Evolutionary conservation across 2,797 vertebrate genomes (phyloP), one percentile per base, ranked within the genome.

Genomic region (Antennarius maculatus): DNA sequence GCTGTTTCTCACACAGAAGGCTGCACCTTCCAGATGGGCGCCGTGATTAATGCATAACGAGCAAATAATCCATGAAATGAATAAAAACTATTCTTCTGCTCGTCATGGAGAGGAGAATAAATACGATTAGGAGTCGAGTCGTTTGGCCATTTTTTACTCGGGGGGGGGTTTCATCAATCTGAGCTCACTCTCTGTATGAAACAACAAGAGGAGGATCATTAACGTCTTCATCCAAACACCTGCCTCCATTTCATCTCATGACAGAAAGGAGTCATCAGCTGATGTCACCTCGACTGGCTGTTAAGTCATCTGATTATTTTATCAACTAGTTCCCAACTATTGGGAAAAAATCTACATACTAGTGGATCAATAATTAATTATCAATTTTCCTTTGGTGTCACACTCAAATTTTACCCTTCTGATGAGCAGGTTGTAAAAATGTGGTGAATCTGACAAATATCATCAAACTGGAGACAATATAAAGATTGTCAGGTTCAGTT

Each of bases 11-110:
- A 94, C 93, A 91, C 90, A 94, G 93, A 93, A 93, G 91, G 91
- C 90, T 91, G 92, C 92, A 83, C 76, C 91, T 91, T 93, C 91
- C 84, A 72, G 93, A 93, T 92, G 87, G 89, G 80, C 93, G 87
- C 94, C 86, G 90, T 96, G 96, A 98, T 97, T 97, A 97, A 98
- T 97, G 95, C 92, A 93, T 96, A 97, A 97, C 95, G 95, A 95
- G 95, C 94, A 97, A 98, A 97, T 97, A 97, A 97, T 95, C 94
- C 86, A 90, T 95, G 96, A 95, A 96, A 96, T 96, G 94, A 96
- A 96, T 95, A 95, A 94, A 83, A 95, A 94, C 93, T 90, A 95
- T 96, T 91, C 92, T 93, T 92, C 94, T 92, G 94, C 92, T 94
- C 90, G 82, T 88, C 71, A 68, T 80, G 74, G 74, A 89, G 85